Evolutionary conservation across 2,888 invertebrate genomes (phyloP), one percentile per base, ranked within the genome.

Genomic region (Eledone cirrhosa): DNA sequence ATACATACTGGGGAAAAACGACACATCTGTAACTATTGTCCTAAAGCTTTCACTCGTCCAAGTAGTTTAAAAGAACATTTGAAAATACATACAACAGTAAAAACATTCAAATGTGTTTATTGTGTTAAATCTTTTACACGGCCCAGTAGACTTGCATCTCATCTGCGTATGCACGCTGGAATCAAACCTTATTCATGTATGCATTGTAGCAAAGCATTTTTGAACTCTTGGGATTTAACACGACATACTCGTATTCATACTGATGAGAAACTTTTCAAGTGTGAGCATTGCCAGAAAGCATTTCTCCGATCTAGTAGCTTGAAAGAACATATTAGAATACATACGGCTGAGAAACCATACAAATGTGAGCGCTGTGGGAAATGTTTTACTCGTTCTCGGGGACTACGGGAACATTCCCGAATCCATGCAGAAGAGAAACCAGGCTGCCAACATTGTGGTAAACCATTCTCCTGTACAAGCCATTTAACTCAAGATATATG

Each of bases 41-140:
- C 65, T 11, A 65, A 65, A 65, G 65, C 65, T 14, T 65, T 65
- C 8, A 27, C 65, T n/a, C 24, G 65, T n/a, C 27, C 24, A 16
- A 65, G 65, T 16, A 65, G 65, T 27, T n/a, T 65, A 27, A 65
- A 65, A 22, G 65, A 65, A 65, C 65, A 65, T n/a, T 13, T 65
- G n/a, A 65, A 65, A n/a, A 65, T 27, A 4, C 65, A 65, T 8
- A 65, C 65, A 2, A 27, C 65, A 27, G 65, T n/a, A 65, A 65
- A 65, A 65, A 65, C 65, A 65, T 65, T 65, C n/a, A 65, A 65
- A 24, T 65, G 65, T n/a, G 27, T n/a, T n/a, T 65, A 65, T 65
- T 65, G 65, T n/a, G n/a, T 65, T 27, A 65, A 65, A 65, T 65
- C 65, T 27, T 65, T 65, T n/a, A 27, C 65, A 27, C 65, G 65